These are phyloP conservation scores for Galerucella nymphaeae DNA, from an alignment of 2,888 invertebrate genomes.

Conservation along the genomic window DNA sequence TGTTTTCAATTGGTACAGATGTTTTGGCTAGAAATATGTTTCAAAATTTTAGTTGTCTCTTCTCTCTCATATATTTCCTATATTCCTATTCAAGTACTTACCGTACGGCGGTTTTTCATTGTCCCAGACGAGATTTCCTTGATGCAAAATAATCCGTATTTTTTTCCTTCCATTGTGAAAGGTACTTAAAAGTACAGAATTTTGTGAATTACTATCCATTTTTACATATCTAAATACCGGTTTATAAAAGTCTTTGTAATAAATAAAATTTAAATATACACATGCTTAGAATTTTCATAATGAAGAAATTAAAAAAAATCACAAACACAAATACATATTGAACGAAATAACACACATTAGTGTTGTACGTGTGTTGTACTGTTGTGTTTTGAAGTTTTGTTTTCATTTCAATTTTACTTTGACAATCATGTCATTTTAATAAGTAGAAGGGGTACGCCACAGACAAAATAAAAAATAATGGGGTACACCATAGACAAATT, in stretches of 20 bases:
- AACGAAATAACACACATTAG: constrained; percentile 3
- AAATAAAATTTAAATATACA: constrained; percentile 19
- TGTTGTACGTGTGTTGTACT: background rate
- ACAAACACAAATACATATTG: background rate
- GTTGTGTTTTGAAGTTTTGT: constrained; percentile 3
- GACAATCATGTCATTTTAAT: background rate
- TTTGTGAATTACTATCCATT: constrained; percentile 56
- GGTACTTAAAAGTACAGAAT: constrained; percentile 63
- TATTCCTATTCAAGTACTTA: constrained; percentile 63
- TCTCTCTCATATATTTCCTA: background rate
- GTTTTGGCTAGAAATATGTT: constrained; percentile 64
- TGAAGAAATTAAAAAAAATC: constrained; percentile 11
- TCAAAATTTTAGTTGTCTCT: background rate
- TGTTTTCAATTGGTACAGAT: constrained; percentile 69
- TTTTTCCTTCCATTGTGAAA: constrained; percentile 73
- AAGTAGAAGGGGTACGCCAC: background rate
- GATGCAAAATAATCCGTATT: constrained; percentile 73
- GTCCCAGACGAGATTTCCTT: constrained; percentile 73
- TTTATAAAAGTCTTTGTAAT: constrained; percentile 19
- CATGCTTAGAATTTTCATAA: constrained; percentile 19
- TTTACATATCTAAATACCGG: constrained; percentile 33
- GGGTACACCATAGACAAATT: too few relatives aligned
- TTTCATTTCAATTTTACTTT: background rate
- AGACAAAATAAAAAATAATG: too few relatives aligned
- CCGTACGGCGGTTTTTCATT: constrained; percentile 69